Base-by-base conservation (phyloP, 1,140 invertebrate genomes). In the Babylonia areolata region DNA sequence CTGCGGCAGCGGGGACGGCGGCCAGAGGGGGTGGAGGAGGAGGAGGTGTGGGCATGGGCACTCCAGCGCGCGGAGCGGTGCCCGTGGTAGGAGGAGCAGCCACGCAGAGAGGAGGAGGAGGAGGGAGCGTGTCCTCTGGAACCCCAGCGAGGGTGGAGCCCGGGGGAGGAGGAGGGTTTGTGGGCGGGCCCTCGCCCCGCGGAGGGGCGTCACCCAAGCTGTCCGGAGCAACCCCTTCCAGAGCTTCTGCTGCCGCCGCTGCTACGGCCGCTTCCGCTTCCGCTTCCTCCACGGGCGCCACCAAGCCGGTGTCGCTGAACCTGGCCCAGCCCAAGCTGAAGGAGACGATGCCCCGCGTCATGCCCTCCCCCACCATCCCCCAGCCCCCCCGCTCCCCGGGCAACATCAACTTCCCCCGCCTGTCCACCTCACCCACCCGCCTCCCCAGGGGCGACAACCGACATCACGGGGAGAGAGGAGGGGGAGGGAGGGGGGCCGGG, bases 251-350 rank as follows among this genome's bases (percentile, higher is more conserved):
- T 11, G 46, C 9, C 6, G 46, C 46, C 20, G 9, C 46, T 6
- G 46, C 46, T 6, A n/a, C n/a, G n/a, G n/a, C n/a, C n/a, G n/a
- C n/a, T n/a, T n/a, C n/a, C n/a, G n/a, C n/a, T n/a, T n/a, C n/a
- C n/a, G n/a, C n/a, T n/a, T n/a, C n/a, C n/a, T n/a, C n/a, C n/a
- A 17, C 46, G 2, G 58, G 69, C 28, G 75, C 86, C 3, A 88
- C 90, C 15, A 93, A 93, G 88, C 92, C 92, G 86, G 92, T 90
- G 37, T 90, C 91, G n/a, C 89, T 93, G 54, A 93, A 93, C 87
- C 91, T 93, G 91, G 88, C 92, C 89, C 91, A 92, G 90, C 91
- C 92, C 37, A 92, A 91, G 84, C 88, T 90, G 86, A 92, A 90
- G 85, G 90, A 91, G 77, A 85, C 87, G 58, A 90, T 93, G 90